phyloP scores from a whole-genome alignment of 2,797 vertebrate genomes.

The Cuniculus paca region DNA sequence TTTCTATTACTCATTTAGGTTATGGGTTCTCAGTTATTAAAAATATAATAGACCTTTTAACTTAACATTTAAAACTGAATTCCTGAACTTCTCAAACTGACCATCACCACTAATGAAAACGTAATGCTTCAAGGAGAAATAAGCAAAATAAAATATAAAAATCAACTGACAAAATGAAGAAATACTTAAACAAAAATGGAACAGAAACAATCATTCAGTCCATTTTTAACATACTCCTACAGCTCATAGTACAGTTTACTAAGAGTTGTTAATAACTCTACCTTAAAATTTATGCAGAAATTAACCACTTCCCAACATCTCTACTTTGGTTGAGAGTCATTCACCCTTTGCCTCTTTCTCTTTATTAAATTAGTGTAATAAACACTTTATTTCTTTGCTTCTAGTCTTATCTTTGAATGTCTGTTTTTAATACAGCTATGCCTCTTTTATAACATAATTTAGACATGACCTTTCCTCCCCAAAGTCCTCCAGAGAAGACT shows the following conservation, averaged over 20 bases:
- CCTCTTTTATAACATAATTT: background rate
- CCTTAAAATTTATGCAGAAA: background rate
- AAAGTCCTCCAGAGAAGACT: background rate
- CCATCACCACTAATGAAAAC: background rate
- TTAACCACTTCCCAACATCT: background rate
- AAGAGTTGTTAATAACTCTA: background rate
- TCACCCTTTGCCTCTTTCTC: background rate
- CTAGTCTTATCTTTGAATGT: background rate
- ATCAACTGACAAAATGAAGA: background rate
- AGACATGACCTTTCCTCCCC: background rate
- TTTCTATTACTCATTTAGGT: background rate
- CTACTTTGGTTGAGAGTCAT: background rate
- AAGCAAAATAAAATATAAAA: slow-evolving; percentile 22
- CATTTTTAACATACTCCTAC: background rate
- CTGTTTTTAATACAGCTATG: background rate
- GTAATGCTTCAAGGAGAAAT: background rate
- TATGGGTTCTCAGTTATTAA: background rate
- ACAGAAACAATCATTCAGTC: background rate
- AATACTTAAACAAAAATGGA: background rate
- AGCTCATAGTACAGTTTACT: background rate
- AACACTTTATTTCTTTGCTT: background rate
- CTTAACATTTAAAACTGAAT: background rate
- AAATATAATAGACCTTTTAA: background rate
- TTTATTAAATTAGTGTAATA: background rate
- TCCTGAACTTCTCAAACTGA: background rate